Evolutionary conservation across 2,888 invertebrate genomes (phyloP), one percentile per base, ranked within the genome.

Genomic region (Eucera pruinosa): DNA sequence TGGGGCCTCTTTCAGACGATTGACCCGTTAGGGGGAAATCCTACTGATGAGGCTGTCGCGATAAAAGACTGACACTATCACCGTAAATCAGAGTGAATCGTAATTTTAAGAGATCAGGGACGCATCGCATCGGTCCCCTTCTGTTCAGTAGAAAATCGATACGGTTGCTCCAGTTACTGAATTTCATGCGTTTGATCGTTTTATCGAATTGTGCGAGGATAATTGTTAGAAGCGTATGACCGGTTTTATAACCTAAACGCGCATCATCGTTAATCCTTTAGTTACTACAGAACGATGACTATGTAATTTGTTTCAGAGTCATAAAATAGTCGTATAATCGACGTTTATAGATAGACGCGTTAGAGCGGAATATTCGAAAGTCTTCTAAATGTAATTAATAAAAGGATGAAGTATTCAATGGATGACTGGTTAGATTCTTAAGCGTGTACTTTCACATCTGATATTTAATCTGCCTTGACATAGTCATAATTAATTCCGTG

Each of bases 1-100:
- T 71, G 64, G 62, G 68, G 54, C 45, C 62, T 80, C 68, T 83
- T 78, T 78, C 78, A 43, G 20, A 41, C 64, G 75, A 78, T 81
- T 78, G 83, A 78, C 68, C 69, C 45, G 66, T 45, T 71, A 58
- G 23, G 50, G 61, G 74, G 73, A 67, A 9, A 11, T 55, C 50
- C 52, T 45, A 18, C 23, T 36, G 64, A 74, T 64, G 62, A 72
- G 64, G 73, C 50, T 64, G 50, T 52, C 41, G 15, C 20, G 61
- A 74, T 72, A 64, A 57, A 9, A 54, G 43, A 11, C 36, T 13
- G 66, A 58, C 71, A 74, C 69, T 83, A 80, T 80, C 71, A 61
- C 50, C 18, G 48, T 62, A 30, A 45, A 65, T 70, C 66, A 57
- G 78, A 67, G 62, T 64, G 75, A 78, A 76, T 73, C 70, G 78